Base-by-base conservation (phyloP, 2,888 invertebrate species). In the Pollenia labialis region DNA sequence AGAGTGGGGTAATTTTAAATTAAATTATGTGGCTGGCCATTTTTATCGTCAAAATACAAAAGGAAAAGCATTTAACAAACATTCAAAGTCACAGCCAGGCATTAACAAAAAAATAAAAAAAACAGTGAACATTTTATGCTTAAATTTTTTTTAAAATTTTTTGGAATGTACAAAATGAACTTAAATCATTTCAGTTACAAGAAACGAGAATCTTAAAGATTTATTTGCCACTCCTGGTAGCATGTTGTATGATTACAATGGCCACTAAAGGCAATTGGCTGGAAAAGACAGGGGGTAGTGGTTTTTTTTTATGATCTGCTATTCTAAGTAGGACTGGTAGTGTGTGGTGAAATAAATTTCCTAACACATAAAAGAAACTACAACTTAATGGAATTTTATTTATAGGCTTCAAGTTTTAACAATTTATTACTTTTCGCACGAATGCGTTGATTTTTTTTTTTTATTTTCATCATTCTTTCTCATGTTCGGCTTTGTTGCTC, bases 351-450 rank as follows among this genome's bases (percentile, higher is more conserved):
- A 46, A n/a, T 54, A 32, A 68, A 68, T n/a, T 32, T 32, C 0
- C 32, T 32, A 4, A 32, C 9, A 12, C n/a, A 52, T 6, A 12
- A 68, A 81, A 72, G 75, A 71, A 81, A 69, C 72, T 60, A 62
- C 60, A 74, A 77, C 72, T 84, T 85, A 83, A 82, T 83, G 79
- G 86, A 72, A 58, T 87, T 88, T 88, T 89, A 89, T 89, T 89
- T 89, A 88, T 89, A 86, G 88, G 87, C 88, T 66, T 88, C 86
- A 88, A 88, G 84, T 32, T 88, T 88, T 46, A 87, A 85, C 85
- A 89, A 89, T 89, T 89, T 89, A 89, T 89, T 89, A 86, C 88
- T 82, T 85, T 82, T 62, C 80, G 82, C 72, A 66, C 62, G 79
- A 88, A 79, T 88, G 82, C 71, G 64, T 85, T 80, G 79, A 58